Evolutionary conservation across 2,888 invertebrate genomes (phyloP), one percentile per base, ranked within the genome.

Genomic region (Drosophila paranaensis): DNA sequence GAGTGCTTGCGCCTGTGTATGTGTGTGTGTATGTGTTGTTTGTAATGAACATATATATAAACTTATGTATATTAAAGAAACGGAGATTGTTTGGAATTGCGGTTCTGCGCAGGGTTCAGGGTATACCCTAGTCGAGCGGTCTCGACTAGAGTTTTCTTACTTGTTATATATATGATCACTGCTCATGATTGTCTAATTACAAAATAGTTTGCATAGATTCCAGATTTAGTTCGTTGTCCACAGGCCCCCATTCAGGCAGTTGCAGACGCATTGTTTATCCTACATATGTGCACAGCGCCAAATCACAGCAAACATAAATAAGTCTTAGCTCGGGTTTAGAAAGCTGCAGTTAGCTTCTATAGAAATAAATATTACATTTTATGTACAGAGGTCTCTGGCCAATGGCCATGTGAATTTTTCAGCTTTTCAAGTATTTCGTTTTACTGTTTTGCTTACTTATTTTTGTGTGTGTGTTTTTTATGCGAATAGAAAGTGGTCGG

Each of bases 401-500:
- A 61, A 37, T 35, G 16, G 43, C 3, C 11, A 25, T 63, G 46
- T 30, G 39, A 33, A 10, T 33, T 30, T 35, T 48, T 48, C 27
- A 27, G 13, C 11, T 35, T 63, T 48, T 35, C 16, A 64, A 27
- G n/a, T 35, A 27, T 11, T 62, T 48, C 33, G 20, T 14, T 33
- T 42, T 16, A 42, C 16, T 27, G 40, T 66, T 69, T 56, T 69
- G 69, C 63, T 42, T 50, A 27, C 20, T 45, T 56, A 10, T 33
- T 33, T 33, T 42, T 42, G 16, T 20, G 20, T 20, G 20, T 20
- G 20, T 20, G 20, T 43, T 43, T 8, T 14, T 43, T 60, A 56
- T 53, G 61, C 51, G 58, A 70, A 79, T 48, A 79, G 76, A 77
- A 77, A 77, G 76, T 76, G 56, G 60, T 58, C 54, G 58, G 61